Evolutionary conservation across 2,888 invertebrate species (phyloP).

Genomic region (Schizaphis graminum): DNA sequence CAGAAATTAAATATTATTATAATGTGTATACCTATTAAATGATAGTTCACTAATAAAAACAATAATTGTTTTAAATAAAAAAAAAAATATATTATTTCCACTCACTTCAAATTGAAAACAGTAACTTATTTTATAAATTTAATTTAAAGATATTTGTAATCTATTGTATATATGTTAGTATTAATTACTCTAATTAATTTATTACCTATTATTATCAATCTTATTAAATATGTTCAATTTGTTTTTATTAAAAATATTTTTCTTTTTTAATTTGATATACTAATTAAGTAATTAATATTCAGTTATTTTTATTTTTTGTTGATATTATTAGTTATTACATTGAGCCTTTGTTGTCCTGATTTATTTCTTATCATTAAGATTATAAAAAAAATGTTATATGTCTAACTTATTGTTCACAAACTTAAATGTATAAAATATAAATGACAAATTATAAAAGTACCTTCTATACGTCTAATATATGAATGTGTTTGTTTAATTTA

Average conservation of each 20-base stretch:
- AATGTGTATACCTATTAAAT: not conserved
- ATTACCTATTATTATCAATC: not conserved
- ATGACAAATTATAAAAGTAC: not conserved
- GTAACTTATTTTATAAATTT: not conserved
- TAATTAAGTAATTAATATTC: no score
- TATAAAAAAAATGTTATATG: not conserved
- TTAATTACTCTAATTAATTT: not conserved
- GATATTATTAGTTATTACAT: not conserved
- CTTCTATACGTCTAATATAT: not conserved
- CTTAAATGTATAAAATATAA: not conserved
- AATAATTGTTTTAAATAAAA: not conserved
- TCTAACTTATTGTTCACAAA: no score
- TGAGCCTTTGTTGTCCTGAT: not conserved
- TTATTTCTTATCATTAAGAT: not conserved
- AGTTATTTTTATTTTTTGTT: not conserved
- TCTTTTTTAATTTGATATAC: not conserved
- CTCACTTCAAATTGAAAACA: not conserved
- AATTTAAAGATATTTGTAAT: not conserved
- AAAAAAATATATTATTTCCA: not conserved
- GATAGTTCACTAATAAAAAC: not conserved
- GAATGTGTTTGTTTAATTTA: not conserved
- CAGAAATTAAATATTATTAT: not conserved
- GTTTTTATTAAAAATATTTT: not conserved
- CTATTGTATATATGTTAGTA: not conserved
- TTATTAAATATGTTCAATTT: not conserved